Base-by-base conservation (phyloP, 2,888 invertebrate species). In the Norana najaformis region DNA sequence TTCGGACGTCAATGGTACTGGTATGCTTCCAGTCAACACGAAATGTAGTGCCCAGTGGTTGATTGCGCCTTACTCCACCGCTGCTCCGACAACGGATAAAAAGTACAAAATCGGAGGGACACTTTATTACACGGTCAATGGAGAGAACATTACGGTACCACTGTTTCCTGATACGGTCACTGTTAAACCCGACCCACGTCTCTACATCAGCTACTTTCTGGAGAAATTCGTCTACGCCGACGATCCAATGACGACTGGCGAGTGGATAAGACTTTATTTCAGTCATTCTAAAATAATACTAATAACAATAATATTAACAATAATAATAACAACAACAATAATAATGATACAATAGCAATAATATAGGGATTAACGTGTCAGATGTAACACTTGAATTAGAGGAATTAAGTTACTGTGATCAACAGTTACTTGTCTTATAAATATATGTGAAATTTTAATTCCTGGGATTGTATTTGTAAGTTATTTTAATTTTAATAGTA, bases 151-250 rank as follows among this genome's bases (percentile, higher is more conserved):
- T 82, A 92, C 92, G n/a, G 91, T 92, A 18, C 91, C 92, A 3
- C 91, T 93, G n/a, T 90, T 93, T 23, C 93, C 93, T 13, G 93
- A 93, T 83, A 92, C 92, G 18, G 92, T 93, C 38, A 93, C 93
- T 23, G 93, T 93, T 8, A 93, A 92, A 90, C 93, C 93, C 38
- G 93, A 93, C 47, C 93, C 93, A 37, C 91, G 91, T 53, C 92
- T 93, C 20, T 88, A 91, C 20, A 91, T 93, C 3, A 91, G 93
- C 89, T 93, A 93, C 88, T 93, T 93, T 91, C 92, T 92, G 88
- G 93, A 93, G 88, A 93, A 93, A 89, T 93, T 92, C 90, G 93
- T 93, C 23, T 88, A 90, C 83, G 92, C 92, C 36, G 93, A 93
- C 90, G 93, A 93, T 89, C 92, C 93, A 0, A 90, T 93, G 35